Conservation (phyloP, 2,113 vertebrate genomes). For the Lasiurus borealis region DNA sequence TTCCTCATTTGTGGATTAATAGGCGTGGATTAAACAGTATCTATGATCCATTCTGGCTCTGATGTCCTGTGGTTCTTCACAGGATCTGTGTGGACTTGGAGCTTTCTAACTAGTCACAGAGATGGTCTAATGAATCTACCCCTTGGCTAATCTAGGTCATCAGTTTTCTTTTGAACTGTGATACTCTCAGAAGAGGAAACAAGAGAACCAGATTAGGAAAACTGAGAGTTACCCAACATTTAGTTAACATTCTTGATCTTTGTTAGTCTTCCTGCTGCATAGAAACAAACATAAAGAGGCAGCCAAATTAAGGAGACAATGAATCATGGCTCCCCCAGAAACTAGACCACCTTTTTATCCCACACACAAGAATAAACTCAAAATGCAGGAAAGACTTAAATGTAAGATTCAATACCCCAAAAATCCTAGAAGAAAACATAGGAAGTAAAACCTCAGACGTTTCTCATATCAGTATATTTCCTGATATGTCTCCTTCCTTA, state of each 20-base stretch:
- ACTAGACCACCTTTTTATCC: neutral
- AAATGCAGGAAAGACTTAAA: neutral
- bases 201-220: slow-evolving; percentile 71
- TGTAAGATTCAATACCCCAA: neutral
- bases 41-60: neutral
- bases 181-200: slow-evolving; percentile 49
- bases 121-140: neutral
- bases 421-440: neutral
- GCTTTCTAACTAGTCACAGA: neutral
- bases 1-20: neutral
- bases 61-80: neutral
- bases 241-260: neutral
- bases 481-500: neutral
- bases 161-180: slow-evolving; percentile 51
- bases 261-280: neutral
- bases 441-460: neutral
- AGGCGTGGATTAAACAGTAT: neutral
- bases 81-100: neutral
- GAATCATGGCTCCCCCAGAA: too few relatives aligned
- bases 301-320: too few relatives aligned
- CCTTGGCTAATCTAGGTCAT: neutral
- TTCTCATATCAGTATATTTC: neutral
- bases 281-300: too few relatives aligned
- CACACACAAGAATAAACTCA: neutral
- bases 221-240: neutral